Conservation (phyloP, 2,797 vertebrate genomes). For the Leptoclinus maculatus region DNA sequence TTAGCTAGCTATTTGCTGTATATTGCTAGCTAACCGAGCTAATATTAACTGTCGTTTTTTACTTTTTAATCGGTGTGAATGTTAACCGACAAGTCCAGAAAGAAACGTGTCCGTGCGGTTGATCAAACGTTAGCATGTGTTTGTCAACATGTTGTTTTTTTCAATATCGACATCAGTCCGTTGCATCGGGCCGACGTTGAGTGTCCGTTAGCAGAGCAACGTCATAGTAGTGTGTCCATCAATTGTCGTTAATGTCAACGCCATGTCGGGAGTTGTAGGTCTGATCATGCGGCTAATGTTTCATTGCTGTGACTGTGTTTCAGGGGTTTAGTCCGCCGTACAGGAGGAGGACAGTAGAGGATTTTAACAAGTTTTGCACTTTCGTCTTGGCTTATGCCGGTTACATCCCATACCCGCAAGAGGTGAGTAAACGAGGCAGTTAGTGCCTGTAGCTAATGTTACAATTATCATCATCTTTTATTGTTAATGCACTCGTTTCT, state of each 20-base stretch:
- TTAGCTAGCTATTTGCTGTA: constrained; percentile 48
- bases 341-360: constrained; percentile 93
- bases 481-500: neutral
- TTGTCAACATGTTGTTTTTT: neutral
- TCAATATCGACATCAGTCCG: neutral
- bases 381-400: constrained; percentile 98
- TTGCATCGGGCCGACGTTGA: neutral
- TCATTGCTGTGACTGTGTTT: constrained; percentile 40
- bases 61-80: constrained; percentile 25
- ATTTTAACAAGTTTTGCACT: constrained; percentile 99
- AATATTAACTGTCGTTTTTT: constrained; percentile 41
- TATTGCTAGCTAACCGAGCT: constrained; percentile 44
- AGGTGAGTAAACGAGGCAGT: constrained; percentile 81
- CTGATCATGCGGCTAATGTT: constrained; percentile 11
- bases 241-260: constrained; percentile 34
- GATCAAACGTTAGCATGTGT: neutral
- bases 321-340: constrained; percentile 84
- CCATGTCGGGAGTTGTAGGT: constrained; percentile 46
- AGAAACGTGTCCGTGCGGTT: neutral
- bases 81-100: neutral
- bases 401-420: constrained; percentile 96
- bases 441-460: neutral
- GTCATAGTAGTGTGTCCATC: constrained; percentile 18
- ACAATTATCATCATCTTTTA: neutral
- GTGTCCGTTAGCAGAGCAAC: neutral